Percentiles rank a stretch among this genome's conserved stretches.
Evolutionary conservation across 2,797 vertebrate species (phyloP).

Genomic region (Sebastes glaucus): DNA sequence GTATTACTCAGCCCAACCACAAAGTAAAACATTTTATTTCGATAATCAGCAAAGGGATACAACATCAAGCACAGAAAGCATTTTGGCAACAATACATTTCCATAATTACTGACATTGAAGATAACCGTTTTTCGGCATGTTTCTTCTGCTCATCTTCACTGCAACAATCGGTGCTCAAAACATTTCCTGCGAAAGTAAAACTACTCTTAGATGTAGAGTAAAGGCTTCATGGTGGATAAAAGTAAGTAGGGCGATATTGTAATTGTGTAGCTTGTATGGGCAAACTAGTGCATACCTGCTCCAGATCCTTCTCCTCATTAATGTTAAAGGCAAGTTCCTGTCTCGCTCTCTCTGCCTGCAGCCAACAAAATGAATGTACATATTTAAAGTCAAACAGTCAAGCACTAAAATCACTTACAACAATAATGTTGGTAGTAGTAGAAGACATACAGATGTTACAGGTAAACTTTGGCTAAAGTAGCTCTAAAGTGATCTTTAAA

Average conservation of each 20-base stretch:
- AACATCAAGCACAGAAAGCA: not conserved
- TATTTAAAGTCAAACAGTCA: conserved; percentile 7
- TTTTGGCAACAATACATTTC: conserved; percentile 10
- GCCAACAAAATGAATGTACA: conserved; percentile 27
- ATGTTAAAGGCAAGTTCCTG: conserved; percentile 54
- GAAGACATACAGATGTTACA: not conserved
- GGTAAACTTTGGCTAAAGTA: not conserved
- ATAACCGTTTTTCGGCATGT: not conserved
- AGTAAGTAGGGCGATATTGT: not conserved
- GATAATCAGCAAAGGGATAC: not conserved
- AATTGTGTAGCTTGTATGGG: not conserved
- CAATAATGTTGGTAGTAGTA: not conserved
- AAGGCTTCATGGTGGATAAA: not conserved
- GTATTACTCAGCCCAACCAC: conserved; percentile 5
- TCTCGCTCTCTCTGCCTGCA: conserved; percentile 56
- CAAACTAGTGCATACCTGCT: conserved; percentile 62
- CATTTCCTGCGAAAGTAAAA: conserved; percentile 63
- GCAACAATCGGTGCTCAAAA: conserved; percentile 44
- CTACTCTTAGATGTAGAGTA: not conserved
- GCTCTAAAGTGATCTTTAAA: not conserved
- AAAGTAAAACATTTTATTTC: conserved; percentile 18
- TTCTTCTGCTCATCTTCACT: conserved; percentile 20
- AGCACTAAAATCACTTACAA: not conserved
- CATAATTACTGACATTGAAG: not conserved
- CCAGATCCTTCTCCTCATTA: conserved; percentile 69